A percentile compares a stretch with the other conserved stretches of the same genome.
phyloP scores from a whole-genome alignment of 2,797 vertebrate species.

The Emydoidea blandingii region DNA sequence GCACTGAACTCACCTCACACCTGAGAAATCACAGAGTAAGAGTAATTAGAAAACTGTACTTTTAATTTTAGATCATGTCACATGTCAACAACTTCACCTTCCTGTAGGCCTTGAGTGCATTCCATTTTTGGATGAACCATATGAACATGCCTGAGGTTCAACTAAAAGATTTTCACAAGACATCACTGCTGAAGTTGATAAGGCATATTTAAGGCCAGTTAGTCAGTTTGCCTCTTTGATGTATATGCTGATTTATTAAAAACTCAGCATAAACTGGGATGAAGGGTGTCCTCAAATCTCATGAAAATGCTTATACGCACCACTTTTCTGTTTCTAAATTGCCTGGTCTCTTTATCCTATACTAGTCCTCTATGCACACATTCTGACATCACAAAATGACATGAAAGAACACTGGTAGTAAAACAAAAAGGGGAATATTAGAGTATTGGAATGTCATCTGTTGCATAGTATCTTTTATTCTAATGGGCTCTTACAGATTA shows the following conservation, averaged over 20 bases:
- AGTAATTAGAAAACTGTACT: background rate
- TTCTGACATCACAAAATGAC: background rate
- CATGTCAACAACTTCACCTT: background rate
- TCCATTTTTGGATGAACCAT: background rate
- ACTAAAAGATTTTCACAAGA: background rate
- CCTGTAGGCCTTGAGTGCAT: background rate
- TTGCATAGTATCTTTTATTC: background rate
- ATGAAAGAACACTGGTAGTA: background rate
- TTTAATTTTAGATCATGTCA: background rate
- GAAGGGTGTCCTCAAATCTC: background rate
- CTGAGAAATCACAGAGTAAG: background rate
- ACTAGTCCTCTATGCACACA: background rate
- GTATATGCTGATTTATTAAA: background rate
- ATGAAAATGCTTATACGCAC: background rate
- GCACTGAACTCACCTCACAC: background rate
- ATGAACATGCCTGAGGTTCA: background rate
- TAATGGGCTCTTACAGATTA: background rate
- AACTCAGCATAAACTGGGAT: background rate
- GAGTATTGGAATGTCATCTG: background rate
- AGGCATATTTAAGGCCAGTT: background rate
- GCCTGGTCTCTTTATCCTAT: constrained; percentile 1
- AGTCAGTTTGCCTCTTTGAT: background rate
- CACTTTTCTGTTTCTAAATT: background rate
- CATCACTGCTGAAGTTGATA: background rate
- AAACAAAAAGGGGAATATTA: background rate